Evolutionary conservation across 1,140 invertebrate species (phyloP), one percentile per base, ranked within the genome.

Genomic region (Diachasmimorpha longicaudata): DNA sequence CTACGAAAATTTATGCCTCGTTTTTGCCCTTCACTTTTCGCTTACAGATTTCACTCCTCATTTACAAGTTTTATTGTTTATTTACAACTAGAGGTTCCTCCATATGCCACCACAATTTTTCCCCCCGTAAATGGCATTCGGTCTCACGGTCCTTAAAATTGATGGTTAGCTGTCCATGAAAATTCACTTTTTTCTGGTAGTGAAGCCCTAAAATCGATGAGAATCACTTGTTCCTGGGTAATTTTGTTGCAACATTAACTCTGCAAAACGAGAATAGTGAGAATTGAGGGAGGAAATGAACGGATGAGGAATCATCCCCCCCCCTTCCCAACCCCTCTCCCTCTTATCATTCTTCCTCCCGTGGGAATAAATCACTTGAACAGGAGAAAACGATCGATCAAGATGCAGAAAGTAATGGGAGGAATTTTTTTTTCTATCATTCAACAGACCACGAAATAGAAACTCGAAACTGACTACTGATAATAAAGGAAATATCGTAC

Each of bases 181-280:
- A n/a, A n/a, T n/a, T n/a, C n/a, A 31, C 31, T 31, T 31, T 31
- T 31, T 31, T 31, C 31, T 31, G 72, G 36, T 58, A 39, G 48
- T 58, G 48, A 19, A 46, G 52, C 37, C 23, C n/a, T 75, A 46
- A 21, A 69, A 70, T 31, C 48, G 74, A 48, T 63, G 71, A 66
- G 67, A 21, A 63, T 73, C 70, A 37, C 66, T 73, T 73, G 71
- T 73, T 73, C 52, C 71, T n/a, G 55, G 39, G 39, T 66, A 73
- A 73, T 73, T 63, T 73, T 73, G 36, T 42, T 36, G 16, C 58
- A 63, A 39, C 55, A 73, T 16, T 36, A 23, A 25, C 39, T 48
- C 42, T 1, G 69, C 14, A 25, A 46, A 46, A 25, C 13, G 21
- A 69, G 16, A 14, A 9, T 31, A 5, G 25, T 36, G 25, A 44